phyloP scores from a whole-genome alignment of 1,140 invertebrate species.

The Babylonia areolata region DNA sequence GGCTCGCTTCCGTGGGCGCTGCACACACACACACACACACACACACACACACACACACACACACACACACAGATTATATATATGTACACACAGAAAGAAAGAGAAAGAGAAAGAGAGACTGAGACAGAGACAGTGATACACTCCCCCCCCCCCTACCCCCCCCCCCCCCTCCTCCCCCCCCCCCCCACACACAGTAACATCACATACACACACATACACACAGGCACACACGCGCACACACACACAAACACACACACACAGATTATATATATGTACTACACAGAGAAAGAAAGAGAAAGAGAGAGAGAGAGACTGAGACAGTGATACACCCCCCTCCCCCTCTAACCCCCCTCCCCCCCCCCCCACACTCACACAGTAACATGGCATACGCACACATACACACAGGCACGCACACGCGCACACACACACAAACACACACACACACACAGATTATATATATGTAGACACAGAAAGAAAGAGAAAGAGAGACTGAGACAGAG shows the following conservation, averaged over 20 bases:
- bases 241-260: not conserved
- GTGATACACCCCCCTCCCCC: no score
- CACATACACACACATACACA: not conserved
- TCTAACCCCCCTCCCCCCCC: no score
- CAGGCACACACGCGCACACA: not conserved
- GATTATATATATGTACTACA: no score
- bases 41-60: constrained; percentile 16
- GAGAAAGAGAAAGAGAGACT: no score
- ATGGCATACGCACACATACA: not conserved
- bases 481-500: not conserved
- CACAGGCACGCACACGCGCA: not conserved
- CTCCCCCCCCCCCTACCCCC: no score
- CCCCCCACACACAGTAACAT: no score
- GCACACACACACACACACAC: constrained; percentile 7
- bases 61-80: not conserved
- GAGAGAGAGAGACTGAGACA: constrained; percentile 9
- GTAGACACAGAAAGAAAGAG: not conserved
- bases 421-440: constrained; percentile 13
- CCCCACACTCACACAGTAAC: no score
- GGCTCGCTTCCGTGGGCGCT: not conserved
- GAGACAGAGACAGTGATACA: no score
- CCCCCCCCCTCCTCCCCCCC: no score
- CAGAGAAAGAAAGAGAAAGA: not conserved
- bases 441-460: no score
- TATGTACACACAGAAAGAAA: no score